A percentile compares a stretch with the other conserved stretches of the same genome.
Evolutionary conservation across 2,113 vertebrate genomes (phyloP).

Genomic region (Tenrec ecaudatus): DNA sequence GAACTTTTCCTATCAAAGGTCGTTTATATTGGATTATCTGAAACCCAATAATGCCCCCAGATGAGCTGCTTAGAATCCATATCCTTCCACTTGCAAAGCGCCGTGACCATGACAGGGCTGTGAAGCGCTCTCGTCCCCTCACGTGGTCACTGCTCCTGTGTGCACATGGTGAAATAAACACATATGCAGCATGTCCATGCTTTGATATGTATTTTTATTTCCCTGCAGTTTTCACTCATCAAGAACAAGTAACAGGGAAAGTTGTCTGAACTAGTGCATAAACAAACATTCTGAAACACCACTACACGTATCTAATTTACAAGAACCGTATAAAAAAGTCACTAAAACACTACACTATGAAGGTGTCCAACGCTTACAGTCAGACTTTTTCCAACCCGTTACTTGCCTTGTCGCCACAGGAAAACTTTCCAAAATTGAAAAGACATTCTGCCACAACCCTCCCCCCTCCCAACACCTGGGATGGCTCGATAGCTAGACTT

Average conservation of each 20-base stretch:
- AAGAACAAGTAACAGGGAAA: slow-evolving; percentile 97
- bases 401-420: slow-evolving; percentile 94
- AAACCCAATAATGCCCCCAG: slow-evolving; percentile 78
- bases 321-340: slow-evolving; percentile 94
- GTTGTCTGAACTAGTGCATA: slow-evolving; percentile 91
- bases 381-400: slow-evolving; percentile 94
- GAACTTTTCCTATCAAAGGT: slow-evolving; percentile 82
- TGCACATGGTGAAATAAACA: slow-evolving; percentile 87
- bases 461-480: slow-evolving; percentile 87
- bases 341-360: slow-evolving; percentile 92
- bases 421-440: slow-evolving; percentile 91
- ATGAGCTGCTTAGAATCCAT: slow-evolving; percentile 75
- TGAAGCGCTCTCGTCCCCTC: slow-evolving; percentile 36
- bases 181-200: slow-evolving; percentile 87
- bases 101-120: slow-evolving; percentile 76
- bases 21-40: slow-evolving; percentile 81
- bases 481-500: slow-evolving; percentile 90
- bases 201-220: slow-evolving; percentile 95
- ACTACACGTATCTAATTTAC: slow-evolving; percentile 91
- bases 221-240: slow-evolving; percentile 94
- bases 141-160: background rate
- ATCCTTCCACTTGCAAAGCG: slow-evolving; percentile 78
- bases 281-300: slow-evolving; percentile 28
- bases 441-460: slow-evolving; percentile 90
- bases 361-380: slow-evolving; percentile 91